A percentile compares a stretch with the other conserved stretches of the same genome.
These are phyloP conservation scores for Epinephelus awoara DNA, from an alignment of 2,797 vertebrate species.

Conservation along the genomic window DNA sequence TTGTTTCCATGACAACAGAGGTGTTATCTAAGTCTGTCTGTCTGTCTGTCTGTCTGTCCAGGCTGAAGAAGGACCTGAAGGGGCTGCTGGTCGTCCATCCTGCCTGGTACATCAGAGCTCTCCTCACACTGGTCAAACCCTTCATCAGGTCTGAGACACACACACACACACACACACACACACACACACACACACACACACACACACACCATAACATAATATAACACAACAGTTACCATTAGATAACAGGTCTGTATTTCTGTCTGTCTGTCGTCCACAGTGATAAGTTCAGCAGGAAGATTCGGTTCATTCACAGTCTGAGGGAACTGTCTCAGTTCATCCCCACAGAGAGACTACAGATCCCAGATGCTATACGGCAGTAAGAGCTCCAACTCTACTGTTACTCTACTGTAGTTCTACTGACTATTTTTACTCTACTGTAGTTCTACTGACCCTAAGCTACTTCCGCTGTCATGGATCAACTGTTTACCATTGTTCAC, in stretches of 20 bases:
- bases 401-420: neutral
- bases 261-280: conserved; percentile 61
- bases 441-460: no score
- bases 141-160: conserved; percentile 87
- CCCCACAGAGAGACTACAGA: conserved; percentile 84
- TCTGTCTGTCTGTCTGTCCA: conserved; percentile 47
- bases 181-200: no score
- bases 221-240: no score
- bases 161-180: no score
- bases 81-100: conserved; percentile 88
- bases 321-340: conserved; percentile 82
- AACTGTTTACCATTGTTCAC: no score
- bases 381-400: conserved; percentile 67
- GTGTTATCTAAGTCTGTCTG: neutral
- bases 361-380: conserved; percentile 86
- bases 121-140: conserved; percentile 87
- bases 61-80: conserved; percentile 89
- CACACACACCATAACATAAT: no score
- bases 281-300: conserved; percentile 90
- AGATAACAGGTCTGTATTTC: neutral
- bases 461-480: no score
- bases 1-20: neutral
- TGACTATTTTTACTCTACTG: no score
- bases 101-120: conserved; percentile 88
- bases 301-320: conserved; percentile 85